These are phyloP conservation scores for Panurus biarmicus DNA, from an alignment of 2,113 vertebrate species.

Conservation along the genomic window DNA sequence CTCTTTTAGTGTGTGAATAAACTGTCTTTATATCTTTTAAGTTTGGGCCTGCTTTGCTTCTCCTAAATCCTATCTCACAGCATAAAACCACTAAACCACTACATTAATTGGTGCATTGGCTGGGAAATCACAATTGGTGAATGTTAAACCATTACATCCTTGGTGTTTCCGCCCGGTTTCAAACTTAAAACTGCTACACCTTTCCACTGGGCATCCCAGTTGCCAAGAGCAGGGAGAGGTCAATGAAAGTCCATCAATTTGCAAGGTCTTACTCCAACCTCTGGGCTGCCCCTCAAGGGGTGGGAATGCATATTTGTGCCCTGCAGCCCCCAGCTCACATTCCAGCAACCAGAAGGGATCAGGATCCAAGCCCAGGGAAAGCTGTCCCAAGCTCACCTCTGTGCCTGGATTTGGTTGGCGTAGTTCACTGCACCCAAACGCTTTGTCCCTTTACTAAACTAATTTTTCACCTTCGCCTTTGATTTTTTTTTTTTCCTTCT, in stretches of 20 bases:
- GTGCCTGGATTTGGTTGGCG: background rate
- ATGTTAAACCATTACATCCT: no score
- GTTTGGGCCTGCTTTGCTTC: no score
- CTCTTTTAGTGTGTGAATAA: no score
- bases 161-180: no score
- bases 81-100: no score
- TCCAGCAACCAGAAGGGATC: rapidly evolving
- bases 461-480: background rate
- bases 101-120: no score
- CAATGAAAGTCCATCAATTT: rapidly evolving
- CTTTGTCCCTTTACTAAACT: background rate
- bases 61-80: no score
- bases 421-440: background rate
- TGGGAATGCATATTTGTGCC: rapidly evolving
- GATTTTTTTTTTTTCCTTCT: background rate
- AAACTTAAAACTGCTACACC: no score
- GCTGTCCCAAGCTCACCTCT: background rate
- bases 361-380: background rate
- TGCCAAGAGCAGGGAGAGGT: no score
- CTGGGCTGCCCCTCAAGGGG: rapidly evolving
- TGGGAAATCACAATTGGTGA: no score
- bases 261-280: background rate
- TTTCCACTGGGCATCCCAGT: background rate
- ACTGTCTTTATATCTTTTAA: no score
- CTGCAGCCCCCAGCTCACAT: background rate